Percentiles rank a stretch among this genome's conserved stretches.
Evolutionary conservation across 92 coral and sea anemone species (phyloP).

Genomic region (Blastomussa wellsi): DNA sequence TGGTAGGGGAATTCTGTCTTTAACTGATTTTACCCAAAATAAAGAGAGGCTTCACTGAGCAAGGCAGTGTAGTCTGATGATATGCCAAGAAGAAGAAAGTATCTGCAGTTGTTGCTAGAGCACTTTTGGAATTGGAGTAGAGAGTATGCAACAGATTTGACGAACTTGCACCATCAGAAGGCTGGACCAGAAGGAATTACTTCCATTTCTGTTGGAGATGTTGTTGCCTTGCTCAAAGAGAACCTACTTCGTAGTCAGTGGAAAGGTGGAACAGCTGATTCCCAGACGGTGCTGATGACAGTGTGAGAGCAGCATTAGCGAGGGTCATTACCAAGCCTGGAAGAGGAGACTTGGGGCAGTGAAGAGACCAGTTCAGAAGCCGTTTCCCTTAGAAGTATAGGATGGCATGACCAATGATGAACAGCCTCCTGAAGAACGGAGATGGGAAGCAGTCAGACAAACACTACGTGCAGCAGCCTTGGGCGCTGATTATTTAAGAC

Average conservation of each 20-base stretch:
- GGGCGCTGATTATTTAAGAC: neutral
- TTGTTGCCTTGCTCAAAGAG: neutral
- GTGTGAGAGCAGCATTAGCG: no score
- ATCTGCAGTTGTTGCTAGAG: constrained; percentile 10
- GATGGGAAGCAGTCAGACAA: neutral
- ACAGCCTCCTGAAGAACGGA: neutral
- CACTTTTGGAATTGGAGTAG: constrained; percentile 50
- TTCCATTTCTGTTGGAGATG: constrained; percentile 1
- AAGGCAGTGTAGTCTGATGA: constrained; percentile 16
- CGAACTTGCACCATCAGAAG: constrained; percentile 16
- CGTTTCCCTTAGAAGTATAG: constrained; percentile 11
- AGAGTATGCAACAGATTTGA: constrained; percentile 40
- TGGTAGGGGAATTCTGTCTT: constrained; percentile 52
- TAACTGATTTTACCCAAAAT: constrained; percentile 37
- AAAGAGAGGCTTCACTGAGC: neutral
- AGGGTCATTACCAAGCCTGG: no score
- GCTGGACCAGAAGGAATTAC: neutral
- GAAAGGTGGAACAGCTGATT: no score
- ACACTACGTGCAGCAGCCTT: neutral
- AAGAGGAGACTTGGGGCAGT: no score
- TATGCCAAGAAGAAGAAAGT: constrained; percentile 31
- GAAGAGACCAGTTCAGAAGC: neutral
- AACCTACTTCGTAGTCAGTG: constrained; percentile 3
- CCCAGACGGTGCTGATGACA: no score
- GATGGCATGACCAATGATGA: neutral